phyloP scores from a whole-genome alignment of 2,113 vertebrate species.

The Bubalus kerabau region DNA sequence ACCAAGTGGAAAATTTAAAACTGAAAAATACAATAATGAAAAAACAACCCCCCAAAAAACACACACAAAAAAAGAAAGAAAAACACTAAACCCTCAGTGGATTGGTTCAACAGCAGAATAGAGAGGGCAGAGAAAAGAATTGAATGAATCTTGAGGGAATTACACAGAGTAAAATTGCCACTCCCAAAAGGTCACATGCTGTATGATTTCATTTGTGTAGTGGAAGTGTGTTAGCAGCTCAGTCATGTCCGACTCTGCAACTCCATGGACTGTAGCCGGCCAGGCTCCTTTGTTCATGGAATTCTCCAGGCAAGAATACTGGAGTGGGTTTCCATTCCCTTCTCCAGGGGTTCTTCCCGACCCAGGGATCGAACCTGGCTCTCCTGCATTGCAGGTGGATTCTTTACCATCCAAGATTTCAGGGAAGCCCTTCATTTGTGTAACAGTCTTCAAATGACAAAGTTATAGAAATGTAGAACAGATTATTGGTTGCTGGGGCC shows the following conservation, averaged over 20 bases:
- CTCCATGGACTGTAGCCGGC: neutral
- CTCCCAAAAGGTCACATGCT: neutral
- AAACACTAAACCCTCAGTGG: neutral
- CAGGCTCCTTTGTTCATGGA: neutral
- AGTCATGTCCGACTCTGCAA: neutral
- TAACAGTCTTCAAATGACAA: neutral
- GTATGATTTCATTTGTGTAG: neutral
- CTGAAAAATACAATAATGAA: neutral
- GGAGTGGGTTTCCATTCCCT: neutral
- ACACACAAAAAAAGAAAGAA: neutral
- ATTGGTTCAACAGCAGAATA: neutral
- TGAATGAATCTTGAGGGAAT: neutral
- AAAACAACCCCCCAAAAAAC: neutral
- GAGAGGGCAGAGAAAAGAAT: constrained; percentile 6
- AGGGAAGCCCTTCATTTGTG: neutral
- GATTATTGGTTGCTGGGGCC: neutral
- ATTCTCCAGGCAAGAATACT: neutral
- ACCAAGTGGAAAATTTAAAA: constrained; percentile 19
- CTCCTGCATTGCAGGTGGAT: neutral
- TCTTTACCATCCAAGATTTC: neutral
- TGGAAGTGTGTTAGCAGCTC: neutral
- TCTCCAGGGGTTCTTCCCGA: neutral
- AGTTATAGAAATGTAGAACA: neutral
- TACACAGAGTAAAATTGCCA: neutral
- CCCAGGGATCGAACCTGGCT: neutral